These are phyloP conservation scores for Lutraria rhynchaena DNA, from an alignment of 1,140 invertebrate species.

Conservation along the genomic window DNA sequence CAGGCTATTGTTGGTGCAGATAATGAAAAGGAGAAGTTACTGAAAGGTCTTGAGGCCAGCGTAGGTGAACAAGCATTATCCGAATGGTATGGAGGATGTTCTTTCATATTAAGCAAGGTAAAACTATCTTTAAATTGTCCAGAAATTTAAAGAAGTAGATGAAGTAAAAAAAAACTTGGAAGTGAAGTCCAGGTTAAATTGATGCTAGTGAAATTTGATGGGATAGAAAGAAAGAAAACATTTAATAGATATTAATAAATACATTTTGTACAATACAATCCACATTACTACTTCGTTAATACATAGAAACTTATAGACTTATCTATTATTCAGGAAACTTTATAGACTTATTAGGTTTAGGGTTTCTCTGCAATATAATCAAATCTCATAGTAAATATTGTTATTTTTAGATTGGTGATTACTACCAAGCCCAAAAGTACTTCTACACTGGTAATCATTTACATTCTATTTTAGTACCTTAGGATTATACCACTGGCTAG, in stretches of 20 bases:
- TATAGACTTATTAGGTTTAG: not conserved
- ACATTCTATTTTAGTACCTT: not conserved
- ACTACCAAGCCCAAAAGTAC: not conserved
- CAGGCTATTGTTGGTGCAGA: conserved; percentile 14
- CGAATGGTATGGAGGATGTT: conserved; percentile 31
- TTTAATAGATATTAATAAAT: too few species aligned
- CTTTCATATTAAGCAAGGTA: conserved; percentile 29
- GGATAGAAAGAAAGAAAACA: not conserved
- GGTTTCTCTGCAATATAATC: not conserved
- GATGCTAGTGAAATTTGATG: not conserved
- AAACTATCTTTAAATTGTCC: not conserved
- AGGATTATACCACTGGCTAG: not conserved
- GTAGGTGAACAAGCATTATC: conserved; percentile 20
- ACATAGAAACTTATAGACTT: too few species aligned
- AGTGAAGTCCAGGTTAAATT: not conserved
- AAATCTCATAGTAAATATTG: not conserved
- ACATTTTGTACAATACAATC: too few species aligned
- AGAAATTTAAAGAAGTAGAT: not conserved
- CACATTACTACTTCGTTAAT: too few species aligned
- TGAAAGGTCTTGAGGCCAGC: not conserved
- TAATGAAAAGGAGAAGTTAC: conserved; percentile 25
- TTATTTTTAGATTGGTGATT: conserved; percentile 17
- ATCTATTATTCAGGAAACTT: not conserved
- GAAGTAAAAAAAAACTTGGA: not conserved
- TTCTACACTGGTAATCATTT: conserved; percentile 29